Base-by-base conservation (phyloP, 2,113 vertebrate genomes). In the Chaenogobius annularis region DNA sequence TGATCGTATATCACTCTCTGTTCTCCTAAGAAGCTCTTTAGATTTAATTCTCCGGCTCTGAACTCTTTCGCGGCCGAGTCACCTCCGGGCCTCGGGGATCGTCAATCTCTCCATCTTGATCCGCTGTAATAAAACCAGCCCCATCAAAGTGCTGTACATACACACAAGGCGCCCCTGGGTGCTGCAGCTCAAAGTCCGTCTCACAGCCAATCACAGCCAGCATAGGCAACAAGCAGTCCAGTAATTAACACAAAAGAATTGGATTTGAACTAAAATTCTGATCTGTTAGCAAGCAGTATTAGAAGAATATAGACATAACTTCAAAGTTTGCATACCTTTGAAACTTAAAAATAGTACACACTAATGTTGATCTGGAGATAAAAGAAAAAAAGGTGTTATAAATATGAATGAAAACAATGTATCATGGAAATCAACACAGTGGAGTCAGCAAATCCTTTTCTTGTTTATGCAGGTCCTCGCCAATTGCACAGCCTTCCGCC, bases 161-260 rank as follows among this genome's bases (percentile, higher is more conserved):
- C 43, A 80, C 66, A 23, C 54, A 31, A 19, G 58, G 26, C 58
- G 54, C 44, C 48, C 66, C 43, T 20, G 65, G 79, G 86, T 68
- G 59, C 44, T 76, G 69, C 76, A 3, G 56, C 62, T 75, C 77
- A 75, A n/a, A 85, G 72, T 35, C 72, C 81, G 64, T 74, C 37
- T 63, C 61, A 63, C 8, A 74, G 69, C 80, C 82, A 84, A 82
- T 89, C 79, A 73, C 10, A 73, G 66, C 7, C 3, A 19, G n/a
- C 50, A 68, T 56, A 78, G 35, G 55, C 0, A 73, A 73, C 58
- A 35, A 83, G 47, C 3, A 13, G 59, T 40, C 70, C 12, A 19
- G 69, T 89, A 85, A 86, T 89, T 83, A 87, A 77, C 84, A 72
- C 68, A 77, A 80, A 69, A 75, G 69, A 70, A 72, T 54, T 80